phyloP scores from a whole-genome alignment of 2,888 invertebrate genomes.

The Agrochola macilenta region DNA sequence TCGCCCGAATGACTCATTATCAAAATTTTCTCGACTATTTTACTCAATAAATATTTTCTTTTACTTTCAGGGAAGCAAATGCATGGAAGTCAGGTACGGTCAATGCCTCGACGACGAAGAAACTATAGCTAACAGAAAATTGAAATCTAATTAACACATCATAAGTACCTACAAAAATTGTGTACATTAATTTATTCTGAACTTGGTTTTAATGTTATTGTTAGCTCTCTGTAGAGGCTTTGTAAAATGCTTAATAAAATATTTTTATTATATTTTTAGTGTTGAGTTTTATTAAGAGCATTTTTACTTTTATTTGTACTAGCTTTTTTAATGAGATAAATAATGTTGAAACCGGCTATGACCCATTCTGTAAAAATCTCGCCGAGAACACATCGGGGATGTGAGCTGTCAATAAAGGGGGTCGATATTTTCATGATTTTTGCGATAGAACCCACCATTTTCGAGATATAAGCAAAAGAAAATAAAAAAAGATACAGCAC shows the following conservation, averaged over 20 bases:
- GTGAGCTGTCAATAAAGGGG: too few relatives aligned
- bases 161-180: constrained; percentile 1
- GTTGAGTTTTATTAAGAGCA: constrained; percentile 18
- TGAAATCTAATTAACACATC: constrained; percentile 70
- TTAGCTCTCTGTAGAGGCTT: constrained; percentile 57
- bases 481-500: too few relatives aligned
- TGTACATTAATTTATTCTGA: constrained; percentile 64
- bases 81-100: constrained; percentile 91
- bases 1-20: not conserved
- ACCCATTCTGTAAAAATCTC: not conserved
- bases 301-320: not conserved
- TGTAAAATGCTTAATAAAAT: constrained; percentile 65
- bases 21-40: not conserved
- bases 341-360: not conserved
- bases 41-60: constrained; percentile 8
- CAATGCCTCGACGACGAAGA: constrained; percentile 90
- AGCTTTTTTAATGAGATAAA: too few relatives aligned
- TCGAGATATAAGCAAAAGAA: too few relatives aligned
- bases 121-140: constrained; percentile 81
- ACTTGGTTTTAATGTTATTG: constrained; percentile 44
- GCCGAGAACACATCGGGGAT: too few relatives aligned
- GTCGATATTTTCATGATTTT: too few relatives aligned
- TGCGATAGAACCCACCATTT: too few relatives aligned
- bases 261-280: constrained; percentile 41
- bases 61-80: constrained; percentile 90